Conservation (phyloP, 30 jellyfish, hydroid and myxozoan species). For the Cassiopea xamachana region DNA sequence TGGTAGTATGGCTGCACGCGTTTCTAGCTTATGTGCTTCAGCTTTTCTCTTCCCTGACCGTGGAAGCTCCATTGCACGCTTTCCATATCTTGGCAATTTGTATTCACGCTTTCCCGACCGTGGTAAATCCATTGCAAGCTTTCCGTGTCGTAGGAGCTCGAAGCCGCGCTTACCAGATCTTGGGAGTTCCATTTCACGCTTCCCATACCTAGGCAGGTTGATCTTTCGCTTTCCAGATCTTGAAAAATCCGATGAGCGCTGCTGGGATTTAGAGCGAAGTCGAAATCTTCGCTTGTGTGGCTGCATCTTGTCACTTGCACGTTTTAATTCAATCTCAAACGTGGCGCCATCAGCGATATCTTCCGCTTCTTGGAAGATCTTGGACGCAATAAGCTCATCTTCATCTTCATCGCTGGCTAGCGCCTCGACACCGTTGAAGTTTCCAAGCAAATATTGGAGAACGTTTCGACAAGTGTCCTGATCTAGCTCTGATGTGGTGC, state of each 20-base stretch:
- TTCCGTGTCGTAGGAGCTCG: slow-evolving; percentile 19
- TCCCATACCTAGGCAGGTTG: slow-evolving; percentile 29
- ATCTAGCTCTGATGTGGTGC: slow-evolving; percentile 44
- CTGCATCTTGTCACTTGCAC: neutral
- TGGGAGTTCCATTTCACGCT: slow-evolving; percentile 22
- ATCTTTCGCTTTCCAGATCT: slow-evolving; percentile 32
- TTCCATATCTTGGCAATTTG: slow-evolving; percentile 39
- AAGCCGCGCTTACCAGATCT: slow-evolving; percentile 11
- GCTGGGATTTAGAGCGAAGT: neutral
- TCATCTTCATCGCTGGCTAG: slow-evolving; percentile 11
- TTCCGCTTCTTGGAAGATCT: neutral
- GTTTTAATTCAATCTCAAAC: neutral
- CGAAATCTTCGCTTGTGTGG: neutral
- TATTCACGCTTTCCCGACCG: slow-evolving; percentile 44
- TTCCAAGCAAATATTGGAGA: slow-evolving; percentile 26
- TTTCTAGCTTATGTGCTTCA: slow-evolving; percentile 14
- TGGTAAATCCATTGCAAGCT: slow-evolving; percentile 12
- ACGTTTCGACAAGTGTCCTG: slow-evolving; percentile 35
- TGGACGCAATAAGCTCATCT: neutral
- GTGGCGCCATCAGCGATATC: neutral
- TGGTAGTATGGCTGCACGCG: slow-evolving; percentile 11
- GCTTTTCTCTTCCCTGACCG: slow-evolving; percentile 34
- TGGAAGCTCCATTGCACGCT: slow-evolving; percentile 8
- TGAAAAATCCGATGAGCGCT: slow-evolving; percentile 12
- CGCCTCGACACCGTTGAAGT: slow-evolving; percentile 31